Conservation (phyloP, 2,113 vertebrate species). For the Mormoops blainvillei region DNA sequence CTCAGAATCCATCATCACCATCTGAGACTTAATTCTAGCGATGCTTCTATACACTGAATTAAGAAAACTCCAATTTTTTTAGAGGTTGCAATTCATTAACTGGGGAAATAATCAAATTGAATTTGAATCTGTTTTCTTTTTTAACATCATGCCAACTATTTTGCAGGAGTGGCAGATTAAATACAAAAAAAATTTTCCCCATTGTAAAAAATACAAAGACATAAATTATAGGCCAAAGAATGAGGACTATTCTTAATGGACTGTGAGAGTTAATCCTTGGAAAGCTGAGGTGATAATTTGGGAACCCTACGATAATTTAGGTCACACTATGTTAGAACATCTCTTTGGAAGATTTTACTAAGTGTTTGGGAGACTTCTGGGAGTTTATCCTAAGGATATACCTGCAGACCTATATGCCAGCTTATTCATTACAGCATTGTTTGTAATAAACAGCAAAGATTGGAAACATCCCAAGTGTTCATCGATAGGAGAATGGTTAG, state of each 20-base stretch:
- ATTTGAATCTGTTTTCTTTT: not conserved
- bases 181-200: not conserved
- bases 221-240: slow-evolving; percentile 26
- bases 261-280: slow-evolving; percentile 28
- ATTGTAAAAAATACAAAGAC: slow-evolving; percentile 38
- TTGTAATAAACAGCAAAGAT: slow-evolving; percentile 25
- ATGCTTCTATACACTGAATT: not conserved
- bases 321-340: slow-evolving; percentile 30
- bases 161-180: not conserved
- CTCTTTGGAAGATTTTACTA: slow-evolving; percentile 28
- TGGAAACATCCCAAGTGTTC: not conserved
- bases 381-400: slow-evolving; percentile 32
- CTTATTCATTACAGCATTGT: slow-evolving; percentile 32
- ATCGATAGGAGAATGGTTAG: not conserved
- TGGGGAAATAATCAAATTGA: not conserved
- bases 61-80: not conserved
- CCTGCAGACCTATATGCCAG: not conserved
- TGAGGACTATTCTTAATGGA: slow-evolving; percentile 22
- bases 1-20: not conserved
- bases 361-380: slow-evolving; percentile 26
- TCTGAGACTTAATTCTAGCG: not conserved
- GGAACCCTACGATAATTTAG: slow-evolving; percentile 6
- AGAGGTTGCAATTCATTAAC: slow-evolving; percentile 13
- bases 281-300: slow-evolving; percentile 29
- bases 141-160: not conserved